phyloP scores from a whole-genome alignment of 2,888 invertebrate genomes.

The Drosophila paranaensis region DNA sequence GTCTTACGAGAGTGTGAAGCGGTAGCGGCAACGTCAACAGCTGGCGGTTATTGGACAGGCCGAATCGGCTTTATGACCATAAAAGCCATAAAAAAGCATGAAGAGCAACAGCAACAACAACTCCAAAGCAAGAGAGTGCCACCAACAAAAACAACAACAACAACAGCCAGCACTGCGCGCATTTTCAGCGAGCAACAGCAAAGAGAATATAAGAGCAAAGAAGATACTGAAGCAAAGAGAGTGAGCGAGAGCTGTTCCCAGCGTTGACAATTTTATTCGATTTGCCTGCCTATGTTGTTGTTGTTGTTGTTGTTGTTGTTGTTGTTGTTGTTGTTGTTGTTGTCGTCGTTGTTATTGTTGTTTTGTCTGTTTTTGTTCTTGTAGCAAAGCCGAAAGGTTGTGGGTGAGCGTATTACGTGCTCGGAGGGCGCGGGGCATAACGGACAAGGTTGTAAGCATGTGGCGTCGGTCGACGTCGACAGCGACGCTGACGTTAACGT shows the following conservation, averaged over 20 bases:
- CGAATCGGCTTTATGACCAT: constrained; percentile 75
- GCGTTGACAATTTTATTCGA: constrained; percentile 63
- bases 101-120: constrained; percentile 48
- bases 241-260: constrained; percentile 3
- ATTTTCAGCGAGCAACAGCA: constrained; percentile 16
- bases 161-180: constrained; percentile 1
- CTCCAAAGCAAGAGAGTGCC: constrained; percentile 33
- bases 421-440: constrained; percentile 47
- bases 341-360: constrained; percentile 24
- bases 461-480: constrained; percentile 41
- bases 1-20: constrained; percentile 64
- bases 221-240: constrained; percentile 10
- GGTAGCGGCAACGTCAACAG: constrained; percentile 65
- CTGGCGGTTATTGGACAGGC: constrained; percentile 68
- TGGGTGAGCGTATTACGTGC: constrained; percentile 46
- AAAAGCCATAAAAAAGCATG: constrained; percentile 77
- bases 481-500: constrained; percentile 11
- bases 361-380: constrained; percentile 29
- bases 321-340: constrained; percentile 24
- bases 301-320: constrained; percentile 14
- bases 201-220: constrained; percentile 35
- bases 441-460: constrained; percentile 76
- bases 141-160: constrained; percentile 7
- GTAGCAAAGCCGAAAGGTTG: constrained; percentile 37
- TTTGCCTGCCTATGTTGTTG: constrained; percentile 32